phyloP scores from a whole-genome alignment of 2,888 invertebrate species.

The Halictus quadricinctus region DNA sequence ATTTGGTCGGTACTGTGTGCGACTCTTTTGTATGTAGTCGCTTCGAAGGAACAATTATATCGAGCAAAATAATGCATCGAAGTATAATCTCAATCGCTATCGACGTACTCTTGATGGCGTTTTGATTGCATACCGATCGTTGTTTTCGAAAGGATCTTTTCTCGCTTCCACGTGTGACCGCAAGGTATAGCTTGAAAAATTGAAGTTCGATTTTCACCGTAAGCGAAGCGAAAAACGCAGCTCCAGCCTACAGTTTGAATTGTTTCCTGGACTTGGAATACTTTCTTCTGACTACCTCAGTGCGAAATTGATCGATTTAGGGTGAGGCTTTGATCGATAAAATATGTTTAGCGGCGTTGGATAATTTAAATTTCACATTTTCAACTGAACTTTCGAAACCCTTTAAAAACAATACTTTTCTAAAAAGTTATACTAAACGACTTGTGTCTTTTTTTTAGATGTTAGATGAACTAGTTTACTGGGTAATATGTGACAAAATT shows the following conservation, averaged over 20 bases:
- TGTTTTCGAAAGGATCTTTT: neutral
- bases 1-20: no score
- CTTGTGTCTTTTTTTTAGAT: no score
- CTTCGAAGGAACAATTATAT: no score
- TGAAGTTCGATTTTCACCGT: neutral
- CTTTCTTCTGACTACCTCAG: neutral
- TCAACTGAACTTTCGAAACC: neutral
- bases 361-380: neutral
- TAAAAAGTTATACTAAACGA: no score
- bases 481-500: no score
- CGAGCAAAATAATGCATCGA: no score
- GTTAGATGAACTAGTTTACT: no score
- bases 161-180: neutral
- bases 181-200: neutral
- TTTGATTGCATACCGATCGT: neutral
- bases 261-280: neutral
- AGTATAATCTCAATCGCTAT: neutral
- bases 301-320: neutral
- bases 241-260: neutral
- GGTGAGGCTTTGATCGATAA: neutral
- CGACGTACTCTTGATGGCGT: neutral
- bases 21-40: no score
- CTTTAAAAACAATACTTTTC: neutral
- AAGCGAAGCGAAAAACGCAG: neutral
- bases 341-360: neutral